phyloP scores from a whole-genome alignment of 2,113 vertebrate genomes.

The Callospermophilus lateralis region DNA sequence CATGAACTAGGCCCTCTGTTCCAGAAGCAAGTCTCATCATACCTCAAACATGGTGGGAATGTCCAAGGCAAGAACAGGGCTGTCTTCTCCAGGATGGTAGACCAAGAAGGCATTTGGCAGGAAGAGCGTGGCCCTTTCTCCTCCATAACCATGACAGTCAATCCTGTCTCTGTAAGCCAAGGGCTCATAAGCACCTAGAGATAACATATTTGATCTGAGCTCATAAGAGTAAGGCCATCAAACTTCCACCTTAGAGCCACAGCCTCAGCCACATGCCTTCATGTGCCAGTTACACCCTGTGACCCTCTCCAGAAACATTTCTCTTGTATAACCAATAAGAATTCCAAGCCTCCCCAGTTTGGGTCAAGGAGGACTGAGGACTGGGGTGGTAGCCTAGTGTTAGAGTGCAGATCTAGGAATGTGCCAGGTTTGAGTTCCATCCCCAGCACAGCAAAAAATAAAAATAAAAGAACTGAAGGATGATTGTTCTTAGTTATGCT shows the following conservation, averaged over 20 bases:
- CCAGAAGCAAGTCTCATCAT: not conserved
- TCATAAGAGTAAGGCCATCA: not conserved
- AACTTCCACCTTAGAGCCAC: not conserved
- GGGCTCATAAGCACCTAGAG: not conserved
- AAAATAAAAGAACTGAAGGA: not conserved
- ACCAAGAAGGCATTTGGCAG: not conserved
- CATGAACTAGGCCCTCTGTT: not conserved
- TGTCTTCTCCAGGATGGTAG: not conserved
- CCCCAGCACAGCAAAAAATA: not conserved
- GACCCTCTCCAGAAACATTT: not conserved
- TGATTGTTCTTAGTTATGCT: not conserved
- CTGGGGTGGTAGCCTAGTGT: not conserved
- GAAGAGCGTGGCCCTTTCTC: not conserved
- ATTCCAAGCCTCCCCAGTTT: not conserved
- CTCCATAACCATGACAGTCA: not conserved
- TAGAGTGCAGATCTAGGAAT: not conserved
- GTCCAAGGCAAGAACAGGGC: too few relatives aligned
- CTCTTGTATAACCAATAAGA: not conserved
- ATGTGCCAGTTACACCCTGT: not conserved
- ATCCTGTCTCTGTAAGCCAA: not conserved
- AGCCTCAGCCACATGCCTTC: too few relatives aligned
- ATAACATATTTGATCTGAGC: not conserved
- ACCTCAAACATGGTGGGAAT: fast-evolving
- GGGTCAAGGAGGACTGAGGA: not conserved
- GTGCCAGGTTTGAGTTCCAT: not conserved